Evolutionary conservation across 2,888 invertebrate genomes (phyloP).

Genomic region (Iphiclides podalirius): DNA sequence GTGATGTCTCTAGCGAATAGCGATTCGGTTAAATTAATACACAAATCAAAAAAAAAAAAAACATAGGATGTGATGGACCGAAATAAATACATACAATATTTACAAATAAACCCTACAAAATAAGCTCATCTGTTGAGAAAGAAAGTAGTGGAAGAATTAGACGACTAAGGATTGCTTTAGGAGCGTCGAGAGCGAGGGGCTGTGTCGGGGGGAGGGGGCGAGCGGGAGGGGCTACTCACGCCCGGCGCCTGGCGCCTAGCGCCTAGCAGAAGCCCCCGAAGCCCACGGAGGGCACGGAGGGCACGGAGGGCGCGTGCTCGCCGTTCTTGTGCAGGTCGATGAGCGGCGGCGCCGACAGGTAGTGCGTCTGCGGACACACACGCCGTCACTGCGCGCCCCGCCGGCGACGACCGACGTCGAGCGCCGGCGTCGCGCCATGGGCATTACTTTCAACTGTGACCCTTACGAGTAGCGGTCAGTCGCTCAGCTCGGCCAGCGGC

Average conservation of each 20-base stretch:
- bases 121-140: conserved; percentile 69
- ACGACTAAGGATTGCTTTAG: conserved; percentile 57
- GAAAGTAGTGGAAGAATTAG: conserved; percentile 53
- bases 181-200: conserved; percentile 28
- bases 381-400: too few species aligned
- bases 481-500: conserved; percentile 21
- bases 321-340: conserved; percentile 71
- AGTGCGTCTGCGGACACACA: conserved; percentile 51
- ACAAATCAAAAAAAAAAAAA: too few species aligned
- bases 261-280: conserved; percentile 75
- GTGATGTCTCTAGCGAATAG: conserved; percentile 40
- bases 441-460: not conserved
- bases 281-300: conserved; percentile 71
- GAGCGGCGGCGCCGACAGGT: conserved; percentile 66
- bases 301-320: conserved; percentile 58
- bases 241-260: conserved; percentile 26
- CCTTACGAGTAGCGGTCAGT: conserved; percentile 18
- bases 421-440: too few species aligned
- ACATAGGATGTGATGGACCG: conserved; percentile 49
- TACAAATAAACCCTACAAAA: conserved; percentile 73
- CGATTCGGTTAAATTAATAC: too few species aligned
- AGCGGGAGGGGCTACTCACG: too few species aligned
- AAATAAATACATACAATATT: conserved; percentile 71
- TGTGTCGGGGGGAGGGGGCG: too few species aligned
- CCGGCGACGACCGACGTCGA: too few species aligned